Evolutionary conservation across 2,113 vertebrate species (phyloP), one percentile per base, ranked within the genome.

Genomic region (Coturnix japonica): DNA sequence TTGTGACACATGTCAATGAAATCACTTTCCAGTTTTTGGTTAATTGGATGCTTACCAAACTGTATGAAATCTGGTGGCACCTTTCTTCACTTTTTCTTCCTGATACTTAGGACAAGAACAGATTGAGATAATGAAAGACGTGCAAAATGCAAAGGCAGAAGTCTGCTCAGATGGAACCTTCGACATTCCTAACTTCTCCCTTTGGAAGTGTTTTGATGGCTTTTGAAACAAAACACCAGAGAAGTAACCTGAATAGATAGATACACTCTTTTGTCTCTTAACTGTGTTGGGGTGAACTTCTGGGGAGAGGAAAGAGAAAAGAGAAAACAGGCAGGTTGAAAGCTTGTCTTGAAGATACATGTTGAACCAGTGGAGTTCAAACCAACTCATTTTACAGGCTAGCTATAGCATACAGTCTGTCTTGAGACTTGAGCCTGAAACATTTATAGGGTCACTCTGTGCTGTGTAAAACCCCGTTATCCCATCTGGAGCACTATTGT

Each of bases 21-120:
- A 67, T 53, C 16, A 14, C 20, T 78, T 90, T 67, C 46, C 72
- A 41, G 0, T 54, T 65, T 57, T 35, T 47, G 30, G 30, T 79
- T 47, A 72, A 13, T 41, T 66, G 69, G 28, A 16, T 46, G 72
- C 51, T 70, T 49, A 33, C 8, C 39, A 77, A 61, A 39, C 44
- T 33, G 0, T 16, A 44, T 54, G 35, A 53, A 53, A 9, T 44
- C 44, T 9, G 18, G 10, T 43, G 19, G 2, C 51, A 31, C 22
- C 65, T 20, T 64, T 78, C 81, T 77, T 81, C 56, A 5, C 43
- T 64, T 46, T 20, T 72, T 56, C 57, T 89, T 90, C 33, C 33
- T 0, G 0, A 39, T 63, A 37, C 21, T 67, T 63, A 11, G 22
- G 2, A 0, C 1, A 2, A 23, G n/a, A 46, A 31, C 22, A 33